Evolutionary conservation across 2,113 vertebrate species (phyloP).

Genomic region (Vicugna pacos): DNA sequence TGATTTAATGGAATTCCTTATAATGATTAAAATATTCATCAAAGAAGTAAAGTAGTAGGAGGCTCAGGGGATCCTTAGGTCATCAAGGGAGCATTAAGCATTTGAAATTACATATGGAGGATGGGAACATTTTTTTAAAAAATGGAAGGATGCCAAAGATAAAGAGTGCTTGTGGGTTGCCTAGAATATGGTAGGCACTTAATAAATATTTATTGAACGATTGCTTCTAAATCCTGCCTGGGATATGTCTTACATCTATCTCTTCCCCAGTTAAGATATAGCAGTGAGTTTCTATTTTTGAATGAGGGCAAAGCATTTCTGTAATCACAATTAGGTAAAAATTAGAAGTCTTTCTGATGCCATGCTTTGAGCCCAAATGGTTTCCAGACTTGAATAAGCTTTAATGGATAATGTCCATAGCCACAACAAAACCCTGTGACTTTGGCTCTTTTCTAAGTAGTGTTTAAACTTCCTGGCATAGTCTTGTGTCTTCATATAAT

Average conservation of each 20-base stretch:
- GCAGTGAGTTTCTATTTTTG: background rate
- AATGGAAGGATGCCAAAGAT: background rate
- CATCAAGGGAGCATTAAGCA: background rate
- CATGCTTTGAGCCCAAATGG: background rate
- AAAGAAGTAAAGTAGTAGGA: conserved; percentile 8
- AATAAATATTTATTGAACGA: background rate
- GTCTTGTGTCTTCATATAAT: background rate
- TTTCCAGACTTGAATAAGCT: background rate
- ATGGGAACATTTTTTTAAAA: background rate
- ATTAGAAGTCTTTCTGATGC: background rate
- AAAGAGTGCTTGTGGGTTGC: background rate
- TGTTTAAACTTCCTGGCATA: background rate
- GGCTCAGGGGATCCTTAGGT: background rate
- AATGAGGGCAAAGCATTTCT: background rate
- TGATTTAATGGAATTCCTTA: background rate
- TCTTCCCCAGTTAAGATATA: background rate
- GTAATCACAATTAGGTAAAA: background rate
- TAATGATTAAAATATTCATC: conserved; percentile 18
- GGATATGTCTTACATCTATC: background rate
- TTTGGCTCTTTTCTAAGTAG: background rate
- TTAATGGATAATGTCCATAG: background rate
- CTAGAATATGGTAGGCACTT: background rate
- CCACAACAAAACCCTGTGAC: background rate
- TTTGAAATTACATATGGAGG: background rate
- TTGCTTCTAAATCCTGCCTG: background rate